These are phyloP conservation scores for Drosophila picticornis DNA, from an alignment of 2,888 invertebrate species.

Conservation along the genomic window DNA sequence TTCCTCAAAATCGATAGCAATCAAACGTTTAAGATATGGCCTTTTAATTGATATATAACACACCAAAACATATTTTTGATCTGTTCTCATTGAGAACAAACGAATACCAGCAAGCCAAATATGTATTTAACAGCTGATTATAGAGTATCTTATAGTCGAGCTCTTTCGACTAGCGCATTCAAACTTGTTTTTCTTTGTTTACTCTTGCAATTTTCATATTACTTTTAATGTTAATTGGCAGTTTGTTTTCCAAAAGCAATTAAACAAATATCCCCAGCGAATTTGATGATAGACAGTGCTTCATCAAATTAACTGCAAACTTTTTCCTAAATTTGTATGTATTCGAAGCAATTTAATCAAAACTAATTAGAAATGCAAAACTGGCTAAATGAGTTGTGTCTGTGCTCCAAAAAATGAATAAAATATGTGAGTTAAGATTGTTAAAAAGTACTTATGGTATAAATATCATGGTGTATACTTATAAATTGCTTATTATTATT, in stretches of 20 bases:
- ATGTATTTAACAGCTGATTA: background rate
- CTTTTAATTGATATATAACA: background rate
- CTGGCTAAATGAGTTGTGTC: constrained; percentile 1
- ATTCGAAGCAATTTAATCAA: constrained; percentile 16
- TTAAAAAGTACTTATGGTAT: background rate
- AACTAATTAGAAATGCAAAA: background rate
- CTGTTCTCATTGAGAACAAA: background rate
- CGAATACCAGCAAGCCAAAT: background rate
- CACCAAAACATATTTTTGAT: background rate
- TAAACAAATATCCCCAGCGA: constrained; percentile 6
- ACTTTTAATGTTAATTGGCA: background rate
- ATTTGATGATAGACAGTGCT: constrained; percentile 5
- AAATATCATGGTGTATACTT: background rate
- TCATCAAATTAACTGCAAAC: constrained; percentile 12
- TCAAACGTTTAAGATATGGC: background rate
- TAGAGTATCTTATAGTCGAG: background rate
- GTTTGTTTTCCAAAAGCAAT: constrained; percentile 3
- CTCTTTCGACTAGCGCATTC: background rate
- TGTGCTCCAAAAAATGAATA: background rate
- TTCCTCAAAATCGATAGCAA: background rate
- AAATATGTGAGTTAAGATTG: background rate
- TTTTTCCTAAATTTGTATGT: background rate
- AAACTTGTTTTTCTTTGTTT: background rate
- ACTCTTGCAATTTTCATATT: background rate
- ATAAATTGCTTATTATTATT: background rate